Base-by-base conservation (phyloP, 2,113 vertebrate genomes). In the Pangasianodon hypophthalmus region DNA sequence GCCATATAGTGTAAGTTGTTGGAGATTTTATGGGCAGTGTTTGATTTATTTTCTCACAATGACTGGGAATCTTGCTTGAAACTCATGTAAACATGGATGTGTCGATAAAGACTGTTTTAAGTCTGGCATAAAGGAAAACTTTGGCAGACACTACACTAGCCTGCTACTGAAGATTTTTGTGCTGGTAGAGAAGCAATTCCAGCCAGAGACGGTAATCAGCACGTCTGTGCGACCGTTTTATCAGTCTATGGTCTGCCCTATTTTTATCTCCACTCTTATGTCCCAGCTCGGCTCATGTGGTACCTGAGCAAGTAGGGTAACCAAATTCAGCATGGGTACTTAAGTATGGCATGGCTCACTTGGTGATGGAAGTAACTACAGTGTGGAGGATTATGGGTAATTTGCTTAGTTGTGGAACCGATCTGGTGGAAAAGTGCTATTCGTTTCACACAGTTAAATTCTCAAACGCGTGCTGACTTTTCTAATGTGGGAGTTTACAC, bases 391-490 rank as follows among this genome's bases (percentile, higher is more conserved):
- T 80, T 80, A 58, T 41, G 29, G 54, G 4, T 44, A 41, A 58
- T 56, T 37, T 58, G 13, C 48, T 52, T 11, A 48, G 44, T 48
- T 11, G 21, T 46, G 21, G 5, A 81, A 81, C 26, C 1, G 10
- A 75, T 46, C 3, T 46, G 73, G 2, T 77, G 21, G 73, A 46
- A 77, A 46, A 46, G 0, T 18, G n/a, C 6, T 29, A 29, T 24
- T 77, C 46, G 26, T 89, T 81, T 89, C 46, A 16, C 84, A 62
- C 46, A 62, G 16, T 19, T 69, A 69, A n/a, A n/a, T 24, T n/a
- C 75, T 21, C 60, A 82, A 83, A 62, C 32, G 2, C 9, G 62
- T 88, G 52, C 81, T 85, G 73, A 54, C 75, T 88, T 90, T 41
- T 64, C 29, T 69, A 41, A n/a, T 37, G n/a, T 54, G 21, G 26